Evolutionary conservation across 1,140 invertebrate species (phyloP).

Genomic region (Panagrolaimus sp.): DNA sequence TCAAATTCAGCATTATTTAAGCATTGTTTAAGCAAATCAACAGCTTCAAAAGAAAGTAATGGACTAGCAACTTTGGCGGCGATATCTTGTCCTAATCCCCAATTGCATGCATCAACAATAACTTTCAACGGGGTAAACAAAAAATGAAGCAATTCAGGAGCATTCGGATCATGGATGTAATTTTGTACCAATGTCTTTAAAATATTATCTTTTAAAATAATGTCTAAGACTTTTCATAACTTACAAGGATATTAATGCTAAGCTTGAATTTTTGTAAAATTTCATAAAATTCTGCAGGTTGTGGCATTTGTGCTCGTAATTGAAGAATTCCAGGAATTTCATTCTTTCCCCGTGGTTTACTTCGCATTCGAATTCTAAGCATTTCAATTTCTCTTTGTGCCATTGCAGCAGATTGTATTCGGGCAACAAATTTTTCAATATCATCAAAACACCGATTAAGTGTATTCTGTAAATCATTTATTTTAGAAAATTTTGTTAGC

Average conservation of each 20-base stretch:
- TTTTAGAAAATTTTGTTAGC: background rate
- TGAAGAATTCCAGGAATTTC: conserved; percentile 44
- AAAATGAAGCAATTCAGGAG: conserved; percentile 94
- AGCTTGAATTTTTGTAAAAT: conserved; percentile 98
- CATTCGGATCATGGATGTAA: conserved; percentile 94
- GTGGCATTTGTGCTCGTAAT: conserved; percentile 78
- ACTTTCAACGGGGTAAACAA: conserved; percentile 91
- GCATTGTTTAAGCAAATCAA: conserved; percentile 89
- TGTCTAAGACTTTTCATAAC: conserved; percentile 35
- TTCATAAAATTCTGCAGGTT: conserved; percentile 89
- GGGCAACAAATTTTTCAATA: conserved; percentile 94
- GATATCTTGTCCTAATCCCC: conserved; percentile 47
- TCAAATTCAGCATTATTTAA: conserved; percentile 96
- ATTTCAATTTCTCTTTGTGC: conserved; percentile 85
- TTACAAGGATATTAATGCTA: conserved; percentile 84
- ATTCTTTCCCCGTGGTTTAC: conserved; percentile 16
- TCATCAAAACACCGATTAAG: conserved; percentile 97
- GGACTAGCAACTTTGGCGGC: conserved; percentile 70
- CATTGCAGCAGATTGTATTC: conserved; percentile 88
- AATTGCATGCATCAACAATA: conserved; percentile 78
- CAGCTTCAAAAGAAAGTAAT: conserved; percentile 81
- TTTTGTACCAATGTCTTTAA: conserved; percentile 79
- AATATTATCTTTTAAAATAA: conserved; percentile 18
- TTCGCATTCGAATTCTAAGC: conserved; percentile 66
- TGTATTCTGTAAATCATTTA: conserved; percentile 44